Base-by-base conservation (phyloP, 2,113 vertebrate genomes). In the Tursiops truncatus region DNA sequence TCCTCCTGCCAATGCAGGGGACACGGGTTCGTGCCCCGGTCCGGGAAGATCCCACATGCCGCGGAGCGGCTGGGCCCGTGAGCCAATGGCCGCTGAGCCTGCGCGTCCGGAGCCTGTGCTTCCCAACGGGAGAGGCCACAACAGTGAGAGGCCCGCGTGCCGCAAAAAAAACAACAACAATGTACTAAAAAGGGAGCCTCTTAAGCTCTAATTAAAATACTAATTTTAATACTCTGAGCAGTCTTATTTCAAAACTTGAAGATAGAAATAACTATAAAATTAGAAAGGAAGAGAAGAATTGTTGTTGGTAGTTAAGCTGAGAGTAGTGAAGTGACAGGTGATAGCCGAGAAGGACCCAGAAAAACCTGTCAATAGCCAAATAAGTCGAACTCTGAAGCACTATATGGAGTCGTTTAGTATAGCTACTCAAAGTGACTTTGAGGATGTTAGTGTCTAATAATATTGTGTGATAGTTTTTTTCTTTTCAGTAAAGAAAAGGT, bases 231-330 rank as follows among this genome's bases (percentile, higher is more conserved):
- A 70, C 26, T 76, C 41, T 80, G 31, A 96, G 25, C 38, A 83
- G 8, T 84, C 71, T 79, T 83, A 95, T 81, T 81, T 94, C 60
- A 89, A 89, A 97, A 63, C 21, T 7, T 93, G 11, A 67, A 70
- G 20, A 85, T 87, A 94, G 44, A 80, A 80, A 58, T 68, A 93
- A 5, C 18, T 56, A 25, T 17, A 85, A 95, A 96, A 62, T 70
- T 80, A 77, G 73, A 83, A 41, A 36, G 28, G 15, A 67, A 65
- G n/a, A 41, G 38, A 88, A 82, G 50, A 31, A 70, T 62, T 86
- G 58, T 36, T 56, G 17, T 33, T 93, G 36, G 14, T 53, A 88
- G 41, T 41, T 71, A 91, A 60, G 62, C 67, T 90, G 38, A 89
- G 47, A 89, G 26, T 20, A 65, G 53, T 50, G 25, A 67, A 85